Conservation (phyloP, 2,113 vertebrate species). For the Pyxicephalus adspersus region DNA sequence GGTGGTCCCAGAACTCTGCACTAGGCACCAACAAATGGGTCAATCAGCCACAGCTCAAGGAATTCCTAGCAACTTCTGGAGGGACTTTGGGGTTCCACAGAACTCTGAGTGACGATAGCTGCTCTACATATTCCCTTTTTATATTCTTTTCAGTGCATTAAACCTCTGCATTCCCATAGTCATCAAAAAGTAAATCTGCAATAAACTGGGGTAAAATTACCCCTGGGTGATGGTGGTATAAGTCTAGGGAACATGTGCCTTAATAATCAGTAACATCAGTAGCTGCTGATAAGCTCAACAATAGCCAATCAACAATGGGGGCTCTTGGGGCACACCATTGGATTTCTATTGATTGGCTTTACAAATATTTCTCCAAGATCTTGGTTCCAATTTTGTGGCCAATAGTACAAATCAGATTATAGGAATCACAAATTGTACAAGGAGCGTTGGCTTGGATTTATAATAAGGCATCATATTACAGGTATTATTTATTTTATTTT, state of each 20-base stretch:
- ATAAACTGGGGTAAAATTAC: neutral
- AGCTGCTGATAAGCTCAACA: neutral
- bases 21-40: too few relatives aligned
- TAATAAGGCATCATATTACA: neutral
- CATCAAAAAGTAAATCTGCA: neutral
- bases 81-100: too few relatives aligned
- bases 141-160: too few relatives aligned
- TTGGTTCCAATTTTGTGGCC: slow-evolving; percentile 6
- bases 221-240: neutral
- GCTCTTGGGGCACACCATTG: slow-evolving; percentile 30
- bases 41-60: too few relatives aligned
- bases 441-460: neutral
- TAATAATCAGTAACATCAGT: neutral
- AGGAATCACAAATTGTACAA: slow-evolving; percentile 24
- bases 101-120: too few relatives aligned
- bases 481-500: too few relatives aligned
- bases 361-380: slow-evolving; percentile 37
- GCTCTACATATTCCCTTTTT: too few relatives aligned
- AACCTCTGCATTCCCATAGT: neutral
- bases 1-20: too few relatives aligned
- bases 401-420: slow-evolving; percentile 23
- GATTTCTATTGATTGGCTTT: slow-evolving; percentile 32
- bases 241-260: neutral
- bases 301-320: slow-evolving; percentile 15
- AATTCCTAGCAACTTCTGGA: too few relatives aligned